Base-by-base conservation (phyloP, 1,140 invertebrate genomes). In the Stegodyphus mimosarum region DNA sequence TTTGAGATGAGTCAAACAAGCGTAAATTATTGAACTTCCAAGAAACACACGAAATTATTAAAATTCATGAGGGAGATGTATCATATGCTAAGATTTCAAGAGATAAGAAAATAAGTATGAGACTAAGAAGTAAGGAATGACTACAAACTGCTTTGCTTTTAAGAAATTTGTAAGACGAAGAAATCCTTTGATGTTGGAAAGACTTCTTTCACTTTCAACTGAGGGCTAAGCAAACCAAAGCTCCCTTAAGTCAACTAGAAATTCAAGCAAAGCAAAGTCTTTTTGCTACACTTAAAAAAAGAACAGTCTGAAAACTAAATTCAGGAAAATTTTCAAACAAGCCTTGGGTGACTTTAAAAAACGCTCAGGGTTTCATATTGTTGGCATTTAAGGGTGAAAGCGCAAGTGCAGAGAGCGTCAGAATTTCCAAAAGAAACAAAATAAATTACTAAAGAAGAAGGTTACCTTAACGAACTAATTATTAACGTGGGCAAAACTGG, bases 371-470 rank as follows among this genome's bases (percentile, higher is more conserved):
- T 6, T 69, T 69, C 66, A 69, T n/a, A 69, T 5, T 69, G 0
- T 69, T 64, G 11, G 33, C 11, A 6, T 69, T 13, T 15, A 3
- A 2, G 55, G 9, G 15, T 15, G 15, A 60, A 60, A 2, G 55
- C 9, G 0, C 9, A 60, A 10, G 15, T 10, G 15, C 9, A 60
- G 15, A 60, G 0, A 60, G 55, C 55, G 15, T 15, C 55, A 55
- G 13, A 55, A 55, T 55, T 55, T 55, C 53, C 13, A 60, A 15
- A 60, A 60, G 15, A 60, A 60, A 9, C 5, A 5, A 60, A 60
- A 15, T 2, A 60, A 60, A 74, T 74, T 53, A 74, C 52, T 74
- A 49, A 74, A 74, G 52, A 53, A 52, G 15, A 13, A n/a, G 9
- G 50, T 2, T 74, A 74, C 18, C 7, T n/a, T 52, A 11, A 52